Conservation (phyloP, 2,113 vertebrate genomes). For the Tor tambroides region DNA sequence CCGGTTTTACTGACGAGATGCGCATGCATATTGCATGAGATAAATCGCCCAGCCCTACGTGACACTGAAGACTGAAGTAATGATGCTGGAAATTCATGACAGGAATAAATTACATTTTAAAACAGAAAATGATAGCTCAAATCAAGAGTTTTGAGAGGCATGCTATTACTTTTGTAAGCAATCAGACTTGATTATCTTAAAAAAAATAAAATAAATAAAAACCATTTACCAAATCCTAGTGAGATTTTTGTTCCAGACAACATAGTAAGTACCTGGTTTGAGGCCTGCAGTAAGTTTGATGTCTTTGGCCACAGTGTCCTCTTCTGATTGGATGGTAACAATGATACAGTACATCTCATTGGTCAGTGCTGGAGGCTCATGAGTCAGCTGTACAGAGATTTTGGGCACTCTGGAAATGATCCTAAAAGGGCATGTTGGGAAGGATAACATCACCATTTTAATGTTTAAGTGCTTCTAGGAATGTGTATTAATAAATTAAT, state of each 20-base stretch:
- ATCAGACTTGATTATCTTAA: no score
- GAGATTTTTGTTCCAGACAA: neutral
- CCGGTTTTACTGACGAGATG: no score
- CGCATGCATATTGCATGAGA: no score
- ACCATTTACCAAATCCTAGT: no score
- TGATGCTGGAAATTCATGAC: no score
- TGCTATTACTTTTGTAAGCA: no score
- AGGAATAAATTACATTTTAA: no score
- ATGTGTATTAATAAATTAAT: neutral
- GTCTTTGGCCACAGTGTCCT: conserved; percentile 82
- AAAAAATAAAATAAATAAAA: no score
- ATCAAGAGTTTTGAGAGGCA: no score
- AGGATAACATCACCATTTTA: neutral
- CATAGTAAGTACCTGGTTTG: conserved; percentile 83
- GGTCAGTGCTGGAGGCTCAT: conserved; percentile 89
- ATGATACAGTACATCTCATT: conserved; percentile 94
- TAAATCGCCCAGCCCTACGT: no score
- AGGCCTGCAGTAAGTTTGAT: conserved; percentile 93
- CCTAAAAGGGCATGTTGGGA: conserved; percentile 70
- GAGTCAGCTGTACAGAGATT: conserved; percentile 86
- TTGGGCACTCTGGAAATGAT: conserved; percentile 93
- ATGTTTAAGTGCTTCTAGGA: neutral
- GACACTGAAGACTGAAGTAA: no score
- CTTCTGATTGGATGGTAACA: conserved; percentile 88
- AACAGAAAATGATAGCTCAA: no score